Evolutionary conservation across 1,140 invertebrate species (phyloP), one percentile per base, ranked within the genome.

Genomic region (Nautilus pompilius): DNA sequence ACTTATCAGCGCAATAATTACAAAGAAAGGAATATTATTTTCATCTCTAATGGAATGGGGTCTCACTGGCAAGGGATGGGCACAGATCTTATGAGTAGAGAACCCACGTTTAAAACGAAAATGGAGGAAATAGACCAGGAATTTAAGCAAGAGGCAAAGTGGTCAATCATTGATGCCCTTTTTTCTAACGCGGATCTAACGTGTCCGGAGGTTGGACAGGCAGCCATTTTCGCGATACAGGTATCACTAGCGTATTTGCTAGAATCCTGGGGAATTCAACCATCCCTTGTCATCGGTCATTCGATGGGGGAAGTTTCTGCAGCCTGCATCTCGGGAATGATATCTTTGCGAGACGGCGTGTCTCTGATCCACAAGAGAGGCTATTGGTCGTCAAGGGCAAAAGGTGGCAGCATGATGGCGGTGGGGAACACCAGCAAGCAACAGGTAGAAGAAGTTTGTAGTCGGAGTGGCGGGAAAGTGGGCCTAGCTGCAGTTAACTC

Each of bases 41-140:
- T 72, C 54, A 68, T 73, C 15, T 77, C 71, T 59, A 68, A 69
- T 69, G 76, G 74, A 2, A 74, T 77, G 62, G 72, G 72, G 6
- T 74, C 69, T 3, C 30, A 54, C 1, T 74, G 71, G 72, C 41
- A 63, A 15, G 72, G 70, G 4, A 75, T 74, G 73, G 71, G 71
- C 36, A 58, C 46, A 20, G 45, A 65, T n/a, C 24, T 77, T 3
- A 60, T 74, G 55, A 28, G 45, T 6, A 41, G 64, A 5, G 28
- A 34, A 33, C 5, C n/a, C n/a, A 45, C 61, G 0, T 76, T 76
- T 34, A 57, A 55, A 36, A 33, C 60, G n/a, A 57, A 59, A 1
- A 29, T 74, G 26, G 5, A 58, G 33, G 57, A 70, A 53, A 65
- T 76, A 29, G 72, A 76, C 57, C 34, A 13, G 8, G 17, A 36